Conservation (phyloP, 2,113 vertebrate genomes). For the Barbus barbus region DNA sequence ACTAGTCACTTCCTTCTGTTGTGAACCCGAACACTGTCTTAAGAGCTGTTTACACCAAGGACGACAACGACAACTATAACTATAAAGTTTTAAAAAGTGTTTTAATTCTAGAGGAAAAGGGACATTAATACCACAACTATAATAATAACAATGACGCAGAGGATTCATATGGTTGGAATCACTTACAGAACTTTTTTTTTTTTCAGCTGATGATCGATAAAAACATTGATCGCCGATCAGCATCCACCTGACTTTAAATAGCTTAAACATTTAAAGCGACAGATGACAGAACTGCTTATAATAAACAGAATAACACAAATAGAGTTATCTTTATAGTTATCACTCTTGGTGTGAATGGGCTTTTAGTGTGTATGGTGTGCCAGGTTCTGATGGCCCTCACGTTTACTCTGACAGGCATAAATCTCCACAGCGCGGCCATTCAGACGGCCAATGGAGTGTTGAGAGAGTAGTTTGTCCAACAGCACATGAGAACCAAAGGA, state of each 20-base stretch:
- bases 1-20: slow-evolving; percentile 65
- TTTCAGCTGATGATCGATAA: neutral
- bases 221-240: neutral
- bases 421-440: slow-evolving; percentile 52
- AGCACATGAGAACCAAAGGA: slow-evolving; percentile 66
- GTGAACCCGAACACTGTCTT: neutral
- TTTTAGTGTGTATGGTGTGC: neutral
- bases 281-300: neutral
- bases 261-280: neutral
- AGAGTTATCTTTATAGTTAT: neutral
- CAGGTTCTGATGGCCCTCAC: slow-evolving; percentile 21
- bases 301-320: neutral
- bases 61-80: neutral
- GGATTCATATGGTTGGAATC: neutral
- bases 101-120: neutral
- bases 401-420: slow-evolving; percentile 36
- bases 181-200: neutral
- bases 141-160: neutral
- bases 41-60: neutral
- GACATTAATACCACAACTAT: neutral
- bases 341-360: neutral
- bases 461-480: slow-evolving; percentile 60
- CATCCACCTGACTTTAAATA: neutral
- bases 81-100: neutral
- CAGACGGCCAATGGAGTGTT: slow-evolving; percentile 45